phyloP scores from a whole-genome alignment of 2,888 invertebrate species.

The Nemotelus nigrinus region DNA sequence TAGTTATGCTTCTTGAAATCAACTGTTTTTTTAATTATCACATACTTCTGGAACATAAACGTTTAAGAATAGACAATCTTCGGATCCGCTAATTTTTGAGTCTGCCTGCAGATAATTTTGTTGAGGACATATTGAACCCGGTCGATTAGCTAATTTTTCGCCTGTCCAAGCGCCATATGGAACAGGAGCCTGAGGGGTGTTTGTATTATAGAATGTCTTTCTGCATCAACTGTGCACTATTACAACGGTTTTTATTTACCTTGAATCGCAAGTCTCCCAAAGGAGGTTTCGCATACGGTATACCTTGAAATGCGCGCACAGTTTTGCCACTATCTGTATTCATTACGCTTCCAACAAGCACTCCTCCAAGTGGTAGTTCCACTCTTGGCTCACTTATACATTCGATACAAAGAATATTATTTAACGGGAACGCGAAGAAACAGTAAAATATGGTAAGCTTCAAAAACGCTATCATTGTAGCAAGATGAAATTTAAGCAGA shows the following conservation, averaged over 20 bases:
- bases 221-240: too few species aligned
- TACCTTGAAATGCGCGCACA: constrained; percentile 64
- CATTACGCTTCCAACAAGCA: constrained; percentile 12
- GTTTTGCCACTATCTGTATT: neutral
- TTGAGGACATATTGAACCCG: neutral
- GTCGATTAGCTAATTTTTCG: neutral
- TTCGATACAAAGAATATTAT: too few species aligned
- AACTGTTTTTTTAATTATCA: too few species aligned
- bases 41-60: constrained; percentile 26
- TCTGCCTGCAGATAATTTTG: constrained; percentile 9
- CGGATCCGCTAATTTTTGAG: constrained; percentile 1
- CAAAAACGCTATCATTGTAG: too few species aligned
- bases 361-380: neutral
- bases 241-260: constrained; percentile 52
- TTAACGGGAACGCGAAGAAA: too few species aligned
- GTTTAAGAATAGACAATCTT: constrained; percentile 30
- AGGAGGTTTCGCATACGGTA: constrained; percentile 65
- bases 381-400: neutral
- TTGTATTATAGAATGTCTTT: too few species aligned
- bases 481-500: too few species aligned
- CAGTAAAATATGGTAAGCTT: too few species aligned
- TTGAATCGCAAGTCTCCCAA: constrained; percentile 63
- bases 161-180: constrained; percentile 20
- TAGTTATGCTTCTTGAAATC: too few species aligned
- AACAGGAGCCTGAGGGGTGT: neutral